Conservation (phyloP, 2,888 invertebrate species). For the Hyposoter didymator region DNA sequence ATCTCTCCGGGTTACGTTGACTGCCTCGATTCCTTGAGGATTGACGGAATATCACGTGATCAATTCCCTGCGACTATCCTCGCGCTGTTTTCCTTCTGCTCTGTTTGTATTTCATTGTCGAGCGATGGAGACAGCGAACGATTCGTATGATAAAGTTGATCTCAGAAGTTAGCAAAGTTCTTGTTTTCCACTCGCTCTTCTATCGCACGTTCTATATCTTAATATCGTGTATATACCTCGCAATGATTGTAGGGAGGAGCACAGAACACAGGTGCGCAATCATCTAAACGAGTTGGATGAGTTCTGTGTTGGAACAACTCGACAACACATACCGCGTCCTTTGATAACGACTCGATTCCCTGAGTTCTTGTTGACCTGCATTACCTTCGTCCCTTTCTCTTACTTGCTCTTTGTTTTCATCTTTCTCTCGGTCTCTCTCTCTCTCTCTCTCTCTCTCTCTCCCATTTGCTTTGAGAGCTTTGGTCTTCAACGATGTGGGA, state of each 20-base stretch:
- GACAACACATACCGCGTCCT: constrained; percentile 43
- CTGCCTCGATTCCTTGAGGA: constrained; percentile 29
- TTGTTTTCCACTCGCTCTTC: constrained; percentile 42
- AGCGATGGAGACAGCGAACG: constrained; percentile 29
- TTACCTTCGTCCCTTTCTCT: constrained; percentile 27
- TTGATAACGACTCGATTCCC: constrained; percentile 48
- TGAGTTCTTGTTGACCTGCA: constrained; percentile 54
- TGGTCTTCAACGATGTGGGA: constrained; percentile 39
- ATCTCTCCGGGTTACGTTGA: constrained; percentile 26
- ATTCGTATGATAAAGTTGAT: constrained; percentile 45
- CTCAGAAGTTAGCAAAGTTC: constrained; percentile 17
- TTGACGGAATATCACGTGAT: constrained; percentile 12
- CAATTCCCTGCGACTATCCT: constrained; percentile 12
- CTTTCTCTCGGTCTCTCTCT: constrained; percentile 18
- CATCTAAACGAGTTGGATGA: constrained; percentile 54
- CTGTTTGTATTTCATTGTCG: constrained; percentile 15
- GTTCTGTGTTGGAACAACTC: not conserved
- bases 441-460: constrained; percentile 14
- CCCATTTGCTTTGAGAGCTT: constrained; percentile 14
- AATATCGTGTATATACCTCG: not conserved
- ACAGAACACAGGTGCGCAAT: not conserved
- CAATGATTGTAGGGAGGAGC: constrained; percentile 10
- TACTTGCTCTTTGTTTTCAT: constrained; percentile 23
- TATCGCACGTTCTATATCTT: constrained; percentile 17
- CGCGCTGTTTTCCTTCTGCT: not conserved